phyloP scores from a whole-genome alignment of 2,797 vertebrate species.

The Carcharodon carcharias region DNA sequence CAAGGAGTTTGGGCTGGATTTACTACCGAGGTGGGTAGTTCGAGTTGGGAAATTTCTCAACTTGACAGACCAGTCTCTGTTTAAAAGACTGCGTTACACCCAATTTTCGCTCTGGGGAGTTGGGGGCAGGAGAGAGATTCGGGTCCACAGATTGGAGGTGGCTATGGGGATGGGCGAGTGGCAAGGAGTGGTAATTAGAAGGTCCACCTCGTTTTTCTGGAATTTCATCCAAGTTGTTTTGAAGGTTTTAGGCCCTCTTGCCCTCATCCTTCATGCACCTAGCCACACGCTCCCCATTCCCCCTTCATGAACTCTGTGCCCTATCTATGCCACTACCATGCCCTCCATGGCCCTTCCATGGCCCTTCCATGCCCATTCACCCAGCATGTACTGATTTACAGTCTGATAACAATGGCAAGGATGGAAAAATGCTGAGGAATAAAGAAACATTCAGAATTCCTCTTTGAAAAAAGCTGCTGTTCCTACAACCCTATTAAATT shows the following conservation, averaged over 20 bases:
- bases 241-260: too few species aligned
- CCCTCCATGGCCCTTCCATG: background rate
- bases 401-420: background rate
- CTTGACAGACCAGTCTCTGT: background rate
- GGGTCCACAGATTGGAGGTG: too few species aligned
- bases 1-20: background rate
- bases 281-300: too few species aligned
- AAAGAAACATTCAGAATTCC: background rate
- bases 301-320: too few species aligned
- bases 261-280: too few species aligned
- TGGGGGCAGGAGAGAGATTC: background rate
- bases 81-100: background rate
- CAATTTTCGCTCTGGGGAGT: background rate
- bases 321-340: background rate
- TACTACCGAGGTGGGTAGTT: too few species aligned
- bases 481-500: background rate
- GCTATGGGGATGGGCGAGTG: too few species aligned
- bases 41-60: too few species aligned
- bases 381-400: too few species aligned
- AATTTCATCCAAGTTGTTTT: background rate
- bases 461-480: background rate
- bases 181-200: background rate
- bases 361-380: background rate
- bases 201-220: background rate
- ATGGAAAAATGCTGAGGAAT: background rate